Conservation (phyloP, 2,113 vertebrate species). For the Pholis gunnellus region DNA sequence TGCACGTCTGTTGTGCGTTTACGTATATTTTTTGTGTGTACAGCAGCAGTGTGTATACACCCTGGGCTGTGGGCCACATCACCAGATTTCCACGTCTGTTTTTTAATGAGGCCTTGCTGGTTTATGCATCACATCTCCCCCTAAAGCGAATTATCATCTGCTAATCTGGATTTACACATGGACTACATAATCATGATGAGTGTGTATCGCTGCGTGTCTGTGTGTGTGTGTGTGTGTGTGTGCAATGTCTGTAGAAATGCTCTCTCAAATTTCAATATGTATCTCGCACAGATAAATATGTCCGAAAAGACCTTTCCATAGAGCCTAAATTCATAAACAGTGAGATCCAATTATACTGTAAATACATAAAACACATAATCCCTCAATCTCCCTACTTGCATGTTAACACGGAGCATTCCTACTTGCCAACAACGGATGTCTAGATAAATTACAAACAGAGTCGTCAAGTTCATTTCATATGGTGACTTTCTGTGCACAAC, state of each 20-base stretch:
- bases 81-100: conserved; percentile 60
- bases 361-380: conserved; percentile 41
- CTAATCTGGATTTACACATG: conserved; percentile 76
- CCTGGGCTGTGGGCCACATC: conserved; percentile 62
- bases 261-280: conserved; percentile 46
- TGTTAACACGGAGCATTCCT: conserved; percentile 54
- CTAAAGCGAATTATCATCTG: conserved; percentile 68
- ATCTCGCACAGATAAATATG: conserved; percentile 29
- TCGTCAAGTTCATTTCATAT: conserved; percentile 25
- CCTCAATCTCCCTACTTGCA: conserved; percentile 42
- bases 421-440: conserved; percentile 43
- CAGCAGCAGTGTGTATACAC: conserved; percentile 22
- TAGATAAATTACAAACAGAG: conserved; percentile 15
- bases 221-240: conserved; percentile 29
- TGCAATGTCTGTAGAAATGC: not conserved
- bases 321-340: conserved; percentile 41
- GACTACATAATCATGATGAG: conserved; percentile 40
- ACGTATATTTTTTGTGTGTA: not conserved
- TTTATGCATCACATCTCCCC: conserved; percentile 57
- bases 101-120: conserved; percentile 69
- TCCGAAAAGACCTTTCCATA: conserved; percentile 11
- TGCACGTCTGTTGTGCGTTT: not conserved
- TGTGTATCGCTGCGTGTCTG: conserved; percentile 7
- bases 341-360: conserved; percentile 37
- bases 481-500: conserved; percentile 14